Conservation (phyloP, 2,113 vertebrate genomes). For the Platysteira castanea region DNA sequence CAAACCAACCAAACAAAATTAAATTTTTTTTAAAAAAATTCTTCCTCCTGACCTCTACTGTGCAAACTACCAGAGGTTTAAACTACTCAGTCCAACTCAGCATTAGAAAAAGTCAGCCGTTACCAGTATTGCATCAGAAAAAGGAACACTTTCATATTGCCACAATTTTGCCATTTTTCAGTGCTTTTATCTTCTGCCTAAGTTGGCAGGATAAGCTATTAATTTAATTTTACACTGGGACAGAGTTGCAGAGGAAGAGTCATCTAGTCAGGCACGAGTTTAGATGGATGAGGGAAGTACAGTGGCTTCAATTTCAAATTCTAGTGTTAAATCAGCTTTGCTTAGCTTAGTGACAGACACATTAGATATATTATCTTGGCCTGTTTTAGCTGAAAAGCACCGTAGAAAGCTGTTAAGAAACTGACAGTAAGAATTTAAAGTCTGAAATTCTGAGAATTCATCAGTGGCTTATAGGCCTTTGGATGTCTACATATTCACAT, state of each 20-base stretch:
- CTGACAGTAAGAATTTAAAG: background rate
- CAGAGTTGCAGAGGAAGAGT: background rate
- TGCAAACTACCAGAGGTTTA: background rate
- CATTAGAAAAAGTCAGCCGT: background rate
- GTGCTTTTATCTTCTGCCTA: background rate
- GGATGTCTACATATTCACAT: background rate
- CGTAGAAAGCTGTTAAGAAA: background rate
- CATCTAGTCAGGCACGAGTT: background rate
- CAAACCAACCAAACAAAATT: background rate
- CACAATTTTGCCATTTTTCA: background rate
- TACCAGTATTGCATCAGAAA: background rate
- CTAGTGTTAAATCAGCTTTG: background rate
- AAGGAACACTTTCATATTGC: background rate
- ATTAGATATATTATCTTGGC: background rate
- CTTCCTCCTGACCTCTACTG: background rate
- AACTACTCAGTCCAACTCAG: background rate
- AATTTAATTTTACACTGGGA: background rate
- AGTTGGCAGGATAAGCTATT: background rate
- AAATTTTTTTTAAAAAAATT: background rate
- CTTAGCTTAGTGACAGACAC: background rate
- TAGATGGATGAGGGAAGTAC: background rate
- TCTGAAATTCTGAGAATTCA: background rate
- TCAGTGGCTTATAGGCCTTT: background rate
- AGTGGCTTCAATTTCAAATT: background rate
- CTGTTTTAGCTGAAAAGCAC: background rate